Evolutionary conservation across 2,888 invertebrate genomes (phyloP).

Genomic region (Hydrotaea cyrtoneurina): DNA sequence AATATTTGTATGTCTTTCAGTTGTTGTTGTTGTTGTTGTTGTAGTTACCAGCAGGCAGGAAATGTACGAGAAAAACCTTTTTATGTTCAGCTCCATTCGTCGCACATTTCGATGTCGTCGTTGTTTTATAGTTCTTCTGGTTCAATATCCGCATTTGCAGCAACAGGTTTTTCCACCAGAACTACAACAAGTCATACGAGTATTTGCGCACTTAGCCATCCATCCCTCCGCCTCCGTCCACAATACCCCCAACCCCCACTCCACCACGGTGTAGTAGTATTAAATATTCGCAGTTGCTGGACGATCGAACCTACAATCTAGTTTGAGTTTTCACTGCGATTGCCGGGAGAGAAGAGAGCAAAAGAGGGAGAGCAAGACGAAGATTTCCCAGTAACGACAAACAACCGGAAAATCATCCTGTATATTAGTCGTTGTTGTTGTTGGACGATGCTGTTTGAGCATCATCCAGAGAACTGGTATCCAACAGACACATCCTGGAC

Average conservation of each 20-base stretch:
- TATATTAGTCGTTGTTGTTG: background rate
- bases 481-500: too few relatives aligned
- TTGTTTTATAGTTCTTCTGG: conserved; percentile 11
- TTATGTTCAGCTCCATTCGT: background rate
- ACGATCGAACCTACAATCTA: background rate
- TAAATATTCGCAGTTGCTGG: background rate
- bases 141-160: conserved; percentile 33
- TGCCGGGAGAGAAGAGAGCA: too few relatives aligned
- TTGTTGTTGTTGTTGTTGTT: background rate
- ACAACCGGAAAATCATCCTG: background rate
- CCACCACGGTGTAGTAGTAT: background rate
- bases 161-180: conserved; percentile 29
- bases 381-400: background rate
- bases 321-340: too few relatives aligned
- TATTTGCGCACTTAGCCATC: background rate
- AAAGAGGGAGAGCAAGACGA: background rate
- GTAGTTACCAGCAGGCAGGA: background rate
- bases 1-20: conserved; percentile 11
- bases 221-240: background rate
- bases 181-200: conserved; percentile 3
- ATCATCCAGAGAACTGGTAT: background rate
- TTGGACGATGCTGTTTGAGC: background rate
- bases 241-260: too few relatives aligned
- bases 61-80: background rate
- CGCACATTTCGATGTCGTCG: background rate